Evolutionary conservation across 2,113 vertebrate species (phyloP).

Genomic region (Gracilinanus agilis): DNA sequence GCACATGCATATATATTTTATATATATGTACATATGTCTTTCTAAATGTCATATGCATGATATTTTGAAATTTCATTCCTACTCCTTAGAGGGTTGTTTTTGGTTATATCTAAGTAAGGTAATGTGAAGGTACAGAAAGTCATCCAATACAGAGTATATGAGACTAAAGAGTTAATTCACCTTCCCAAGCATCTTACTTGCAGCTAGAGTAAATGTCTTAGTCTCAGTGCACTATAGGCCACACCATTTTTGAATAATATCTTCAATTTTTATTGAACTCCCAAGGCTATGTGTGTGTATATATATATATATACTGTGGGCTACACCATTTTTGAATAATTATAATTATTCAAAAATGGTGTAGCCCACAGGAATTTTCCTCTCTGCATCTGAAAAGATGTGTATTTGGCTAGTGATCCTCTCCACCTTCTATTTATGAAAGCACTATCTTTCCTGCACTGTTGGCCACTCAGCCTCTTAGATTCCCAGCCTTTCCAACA

Average conservation of each 20-base stretch:
- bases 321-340: not conserved
- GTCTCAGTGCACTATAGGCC: not conserved
- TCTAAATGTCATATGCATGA: not conserved
- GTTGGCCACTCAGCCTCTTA: constrained; percentile 52
- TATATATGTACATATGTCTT: not conserved
- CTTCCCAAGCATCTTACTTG: not conserved
- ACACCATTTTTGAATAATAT: not conserved
- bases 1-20: not conserved
- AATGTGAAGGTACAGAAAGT: constrained; percentile 13
- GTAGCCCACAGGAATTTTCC: constrained; percentile 70
- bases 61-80: not conserved
- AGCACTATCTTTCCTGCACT: constrained; percentile 70
- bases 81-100: not conserved
- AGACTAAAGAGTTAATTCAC: constrained; percentile 56
- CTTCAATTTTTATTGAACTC: constrained; percentile 54
- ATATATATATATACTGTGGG: no score
- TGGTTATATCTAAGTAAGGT: not conserved
- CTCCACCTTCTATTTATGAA: constrained; percentile 54
- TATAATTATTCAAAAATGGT: constrained; percentile 68
- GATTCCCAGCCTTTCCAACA: constrained; percentile 49
- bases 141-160: constrained; percentile 16
- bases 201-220: not conserved
- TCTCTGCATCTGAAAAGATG: constrained; percentile 66
- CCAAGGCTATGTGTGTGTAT: no score
- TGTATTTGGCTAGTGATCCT: constrained; percentile 73